Percentiles rank a stretch among this genome's conserved stretches.
Conservation (phyloP, 2,888 invertebrate species). For the Diarsia mendica region DNA sequence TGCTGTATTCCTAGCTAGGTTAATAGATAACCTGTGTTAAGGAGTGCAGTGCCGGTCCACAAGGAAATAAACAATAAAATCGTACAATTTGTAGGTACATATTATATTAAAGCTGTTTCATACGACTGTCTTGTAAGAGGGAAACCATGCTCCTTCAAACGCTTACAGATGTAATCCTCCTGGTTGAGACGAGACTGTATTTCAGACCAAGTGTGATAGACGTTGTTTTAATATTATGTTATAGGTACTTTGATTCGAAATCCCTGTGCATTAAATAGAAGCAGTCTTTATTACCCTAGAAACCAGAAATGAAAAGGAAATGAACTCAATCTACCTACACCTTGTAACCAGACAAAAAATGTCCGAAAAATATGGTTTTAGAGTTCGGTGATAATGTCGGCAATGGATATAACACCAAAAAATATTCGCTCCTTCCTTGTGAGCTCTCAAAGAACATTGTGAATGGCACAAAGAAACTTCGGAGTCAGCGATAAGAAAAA, state of each 20-base stretch:
- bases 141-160: not conserved
- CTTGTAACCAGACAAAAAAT: not conserved
- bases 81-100: too few species aligned
- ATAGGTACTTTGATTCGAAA: not conserved
- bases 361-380: constrained; percentile 25
- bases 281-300: not conserved
- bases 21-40: too few species aligned
- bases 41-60: too few species aligned
- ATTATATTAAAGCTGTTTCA: not conserved
- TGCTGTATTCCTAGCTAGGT: too few species aligned
- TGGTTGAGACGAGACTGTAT: not conserved
- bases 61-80: too few species aligned
- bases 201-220: not conserved
- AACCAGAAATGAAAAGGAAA: not conserved
- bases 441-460: constrained; percentile 55
- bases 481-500: constrained; percentile 52
- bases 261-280: not conserved
- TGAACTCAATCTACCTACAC: not conserved
- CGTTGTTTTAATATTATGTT: not conserved
- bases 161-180: not conserved
- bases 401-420: constrained; percentile 41
- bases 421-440: constrained; percentile 42
- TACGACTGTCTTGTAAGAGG: not conserved
- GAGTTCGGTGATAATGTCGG: constrained; percentile 41
- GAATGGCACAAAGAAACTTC: constrained; percentile 62